Base-by-base conservation (phyloP, 1,140 invertebrate species). In the Limonius californicus region DNA sequence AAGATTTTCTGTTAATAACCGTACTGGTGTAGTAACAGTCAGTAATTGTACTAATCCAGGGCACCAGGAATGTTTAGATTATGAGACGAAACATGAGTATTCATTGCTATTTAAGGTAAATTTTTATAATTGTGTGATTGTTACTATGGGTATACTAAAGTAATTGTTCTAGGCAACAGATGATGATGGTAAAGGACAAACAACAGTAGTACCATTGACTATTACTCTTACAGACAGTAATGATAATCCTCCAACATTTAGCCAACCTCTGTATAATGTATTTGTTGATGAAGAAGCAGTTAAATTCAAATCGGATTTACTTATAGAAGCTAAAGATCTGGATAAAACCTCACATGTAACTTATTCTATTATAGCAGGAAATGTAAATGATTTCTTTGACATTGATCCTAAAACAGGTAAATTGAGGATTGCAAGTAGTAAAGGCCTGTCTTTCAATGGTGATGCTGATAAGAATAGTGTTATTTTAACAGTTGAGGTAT, bases 241-340 rank as follows among this genome's bases (percentile, higher is more conserved):
- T 72, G 95, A 97, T 76, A 95, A 92, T 71, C 81, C 88, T 0
- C 92, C 93, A 0, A 79, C 83, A 8, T 95, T 95, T 75, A 78
- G 83, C 7, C 87, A 85, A 55, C 78, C 84, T 0, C 80, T 86
- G 9, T 94, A 93, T 75, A 83, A 86, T 6, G 87, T 88, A 0
- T 88, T 89, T 2, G 89, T 95, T 14, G 88, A 94, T 67, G 93
- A 96, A 74, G 90, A 90, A 0, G 84, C 91, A 1, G 80, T 84
- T 2, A 87, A 88, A 62, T 94, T 95, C 69, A 91, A 95, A 64
- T 91, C 91, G 0, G 82, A 85, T n/a, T 63, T 86, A 16, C 66
- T 84, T 71, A 83, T 88, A 0, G 83, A 88, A 74, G 92, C 92
- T 0, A 81, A 83, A 12, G 92, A 95, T 78, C 81, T 84, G 1